A percentile compares a stretch with the other conserved stretches of the same genome.
phyloP scores from a whole-genome alignment of 2,113 vertebrate species.

The Otus sunia region DNA sequence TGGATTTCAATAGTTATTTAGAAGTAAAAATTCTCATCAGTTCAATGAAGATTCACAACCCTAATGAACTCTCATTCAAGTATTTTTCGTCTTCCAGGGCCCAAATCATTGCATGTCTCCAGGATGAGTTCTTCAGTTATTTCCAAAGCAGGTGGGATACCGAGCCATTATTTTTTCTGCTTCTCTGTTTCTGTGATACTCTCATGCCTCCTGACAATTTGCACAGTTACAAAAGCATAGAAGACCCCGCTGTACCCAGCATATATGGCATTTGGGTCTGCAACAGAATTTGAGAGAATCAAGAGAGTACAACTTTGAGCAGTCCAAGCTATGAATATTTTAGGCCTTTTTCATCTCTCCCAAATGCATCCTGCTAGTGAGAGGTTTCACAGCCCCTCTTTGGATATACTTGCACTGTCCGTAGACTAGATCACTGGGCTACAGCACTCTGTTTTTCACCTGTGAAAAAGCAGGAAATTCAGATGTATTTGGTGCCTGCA shows the following conservation, averaged over 20 bases:
- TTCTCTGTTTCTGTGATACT: neutral
- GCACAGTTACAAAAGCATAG: neutral
- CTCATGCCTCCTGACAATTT: neutral
- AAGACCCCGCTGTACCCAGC: neutral
- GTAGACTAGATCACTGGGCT: neutral
- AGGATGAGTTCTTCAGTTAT: neutral
- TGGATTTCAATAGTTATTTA: conserved; percentile 3
- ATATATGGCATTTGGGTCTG: neutral
- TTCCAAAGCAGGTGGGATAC: neutral
- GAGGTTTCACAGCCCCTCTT: neutral
- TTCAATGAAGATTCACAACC: neutral
- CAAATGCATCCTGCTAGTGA: neutral
- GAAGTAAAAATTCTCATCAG: neutral
- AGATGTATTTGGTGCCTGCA: neutral
- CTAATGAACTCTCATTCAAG: neutral
- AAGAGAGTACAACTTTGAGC: neutral
- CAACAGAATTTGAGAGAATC: neutral
- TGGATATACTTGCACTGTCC: neutral
- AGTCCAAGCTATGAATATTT: neutral
- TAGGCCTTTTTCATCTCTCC: neutral
- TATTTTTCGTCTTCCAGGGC: neutral
- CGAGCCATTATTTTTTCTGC: neutral
- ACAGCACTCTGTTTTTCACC: neutral
- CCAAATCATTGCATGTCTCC: neutral
- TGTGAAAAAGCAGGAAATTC: conserved; percentile 2